Conservation (phyloP, 2,888 invertebrate genomes). For the Charanyca ferruginea region DNA sequence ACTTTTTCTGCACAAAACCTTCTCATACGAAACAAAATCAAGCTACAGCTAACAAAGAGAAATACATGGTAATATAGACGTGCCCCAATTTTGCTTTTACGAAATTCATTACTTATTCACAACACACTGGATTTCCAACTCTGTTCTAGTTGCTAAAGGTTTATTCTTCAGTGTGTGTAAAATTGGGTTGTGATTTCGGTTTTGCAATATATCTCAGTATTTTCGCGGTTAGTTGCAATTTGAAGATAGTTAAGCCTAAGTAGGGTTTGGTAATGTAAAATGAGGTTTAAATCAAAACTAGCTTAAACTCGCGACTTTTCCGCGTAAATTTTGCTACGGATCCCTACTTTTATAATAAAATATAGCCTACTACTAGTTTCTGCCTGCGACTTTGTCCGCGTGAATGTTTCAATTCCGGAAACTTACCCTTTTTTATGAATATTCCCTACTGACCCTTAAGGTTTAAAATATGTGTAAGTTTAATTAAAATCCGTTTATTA, state of each 20-base stretch:
- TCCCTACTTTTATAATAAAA: no score
- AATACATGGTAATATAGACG: conserved; percentile 36
- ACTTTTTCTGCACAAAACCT: no score
- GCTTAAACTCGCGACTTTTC: no score
- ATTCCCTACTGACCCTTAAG: no score
- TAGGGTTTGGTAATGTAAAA: conserved; percentile 40
- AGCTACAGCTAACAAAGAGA: conserved; percentile 26
- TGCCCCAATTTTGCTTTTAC: conserved; percentile 33
- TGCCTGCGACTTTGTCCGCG: no score
- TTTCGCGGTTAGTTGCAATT: conserved; percentile 60
- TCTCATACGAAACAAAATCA: conserved; percentile 12
- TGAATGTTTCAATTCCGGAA: no score
- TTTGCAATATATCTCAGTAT: conserved; percentile 46
- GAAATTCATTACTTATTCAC: conserved; percentile 34
- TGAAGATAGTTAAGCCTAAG: conserved; percentile 42
- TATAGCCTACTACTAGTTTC: no score
- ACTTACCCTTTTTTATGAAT: no score
- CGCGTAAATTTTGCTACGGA: no score
- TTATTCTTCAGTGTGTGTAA: conserved; percentile 15
- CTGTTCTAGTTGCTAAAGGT: not conserved
- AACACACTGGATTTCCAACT: conserved; percentile 18
- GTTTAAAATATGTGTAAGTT: no score
- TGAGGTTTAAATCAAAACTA: conserved; percentile 28
- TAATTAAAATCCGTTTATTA: no score
- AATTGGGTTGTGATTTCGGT: conserved; percentile 32